phyloP scores from a whole-genome alignment of 2,797 vertebrate species.

The Pseudotriccus pelzelni region DNA sequence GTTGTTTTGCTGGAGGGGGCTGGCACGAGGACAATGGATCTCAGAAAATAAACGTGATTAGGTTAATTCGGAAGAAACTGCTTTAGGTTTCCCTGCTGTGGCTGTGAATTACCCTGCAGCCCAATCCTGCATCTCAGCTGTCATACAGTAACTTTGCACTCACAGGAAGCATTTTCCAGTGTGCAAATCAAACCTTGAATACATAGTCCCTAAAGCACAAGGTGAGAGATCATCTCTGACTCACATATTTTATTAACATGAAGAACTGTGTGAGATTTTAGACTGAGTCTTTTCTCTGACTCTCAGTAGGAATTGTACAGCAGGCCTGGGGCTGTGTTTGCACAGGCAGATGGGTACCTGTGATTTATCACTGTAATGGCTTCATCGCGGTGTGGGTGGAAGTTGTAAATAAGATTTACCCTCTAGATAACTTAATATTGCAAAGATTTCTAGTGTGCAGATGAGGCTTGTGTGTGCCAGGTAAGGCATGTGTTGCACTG shows the following conservation, averaged over 20 bases:
- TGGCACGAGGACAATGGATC: not conserved
- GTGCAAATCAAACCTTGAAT: not conserved
- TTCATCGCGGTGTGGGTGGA: not conserved
- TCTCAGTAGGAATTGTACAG: not conserved
- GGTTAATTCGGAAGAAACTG: not conserved
- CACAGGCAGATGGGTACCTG: not conserved
- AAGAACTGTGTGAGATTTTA: not conserved
- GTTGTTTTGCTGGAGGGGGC: not conserved
- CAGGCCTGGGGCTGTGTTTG: not conserved
- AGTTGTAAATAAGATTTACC: not conserved
- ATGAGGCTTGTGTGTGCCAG: not conserved
- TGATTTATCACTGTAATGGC: not conserved
- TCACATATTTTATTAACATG: not conserved
- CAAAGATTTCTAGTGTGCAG: not conserved
- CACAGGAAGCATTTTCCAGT: not conserved
- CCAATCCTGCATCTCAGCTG: not conserved
- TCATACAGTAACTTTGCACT: not conserved
- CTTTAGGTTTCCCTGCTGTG: slow-evolving; percentile 13
- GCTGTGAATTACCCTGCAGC: not conserved
- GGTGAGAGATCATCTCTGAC: not conserved
- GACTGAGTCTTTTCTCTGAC: not conserved
- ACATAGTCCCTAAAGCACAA: not conserved
- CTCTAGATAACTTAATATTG: not conserved
- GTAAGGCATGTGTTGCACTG: not conserved
- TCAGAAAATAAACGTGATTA: not conserved